phyloP scores from a whole-genome alignment of 2,113 vertebrate species.

The Marmota flaviventris region DNA sequence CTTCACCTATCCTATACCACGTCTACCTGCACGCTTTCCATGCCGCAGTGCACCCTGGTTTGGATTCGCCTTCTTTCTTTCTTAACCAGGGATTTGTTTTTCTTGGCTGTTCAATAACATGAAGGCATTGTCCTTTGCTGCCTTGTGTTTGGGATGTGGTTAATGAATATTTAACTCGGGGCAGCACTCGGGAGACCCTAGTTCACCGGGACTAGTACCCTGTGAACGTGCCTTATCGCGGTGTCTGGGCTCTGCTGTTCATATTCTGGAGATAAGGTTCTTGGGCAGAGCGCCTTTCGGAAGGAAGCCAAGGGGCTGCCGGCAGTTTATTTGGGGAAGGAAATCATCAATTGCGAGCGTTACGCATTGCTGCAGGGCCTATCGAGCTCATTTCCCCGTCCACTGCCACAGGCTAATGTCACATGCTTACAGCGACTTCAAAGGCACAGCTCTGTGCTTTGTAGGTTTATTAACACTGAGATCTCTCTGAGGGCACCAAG shows the following conservation, averaged over 20 bases:
- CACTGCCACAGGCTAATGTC: constrained; percentile 95
- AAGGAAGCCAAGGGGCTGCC: constrained; percentile 92
- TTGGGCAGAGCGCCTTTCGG: constrained; percentile 90
- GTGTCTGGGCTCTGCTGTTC: constrained; percentile 90
- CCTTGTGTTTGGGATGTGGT: background rate
- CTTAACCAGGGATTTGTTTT: background rate
- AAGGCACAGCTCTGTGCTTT: constrained; percentile 83
- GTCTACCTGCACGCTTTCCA: background rate
- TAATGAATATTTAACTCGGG: constrained; percentile 25
- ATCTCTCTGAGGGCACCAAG: constrained; percentile 74
- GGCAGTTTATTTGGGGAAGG: constrained; percentile 96
- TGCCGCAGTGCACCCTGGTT: background rate
- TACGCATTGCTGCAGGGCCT: constrained; percentile 94
- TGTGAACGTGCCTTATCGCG: constrained; percentile 87
- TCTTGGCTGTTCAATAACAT: background rate
- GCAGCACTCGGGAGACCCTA: background rate
- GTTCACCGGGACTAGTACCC: constrained; percentile 29
- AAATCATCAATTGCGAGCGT: constrained; percentile 97
- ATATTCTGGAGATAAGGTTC: constrained; percentile 91
- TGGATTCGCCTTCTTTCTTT: background rate
- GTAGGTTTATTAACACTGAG: constrained; percentile 81
- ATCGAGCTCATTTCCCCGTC: constrained; percentile 90
- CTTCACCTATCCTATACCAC: background rate
- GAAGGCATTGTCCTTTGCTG: constrained; percentile 39
- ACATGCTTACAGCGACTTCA: constrained; percentile 88